phyloP scores from a whole-genome alignment of 1,140 invertebrate genomes.

The Artemia franciscana region DNA sequence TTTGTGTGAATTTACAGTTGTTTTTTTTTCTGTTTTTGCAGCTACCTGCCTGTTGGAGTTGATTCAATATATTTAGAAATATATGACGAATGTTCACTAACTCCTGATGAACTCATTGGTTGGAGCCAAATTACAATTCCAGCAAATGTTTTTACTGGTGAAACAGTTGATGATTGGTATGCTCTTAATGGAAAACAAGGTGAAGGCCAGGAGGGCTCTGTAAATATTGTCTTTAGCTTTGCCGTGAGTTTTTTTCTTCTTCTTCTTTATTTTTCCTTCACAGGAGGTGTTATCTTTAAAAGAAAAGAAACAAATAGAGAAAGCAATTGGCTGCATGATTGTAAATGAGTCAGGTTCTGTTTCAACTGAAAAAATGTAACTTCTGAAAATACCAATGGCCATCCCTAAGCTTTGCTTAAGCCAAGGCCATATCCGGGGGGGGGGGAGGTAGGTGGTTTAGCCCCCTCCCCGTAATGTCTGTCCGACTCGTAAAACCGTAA shows the following conservation, averaged over 20 bases:
- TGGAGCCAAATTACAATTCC: constrained; percentile 73
- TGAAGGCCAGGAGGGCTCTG: constrained; percentile 65
- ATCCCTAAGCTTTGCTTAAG: too few relatives aligned
- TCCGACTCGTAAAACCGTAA: too few relatives aligned
- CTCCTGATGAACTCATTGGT: constrained; percentile 80
- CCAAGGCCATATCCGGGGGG: too few relatives aligned
- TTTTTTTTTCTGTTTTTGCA: constrained; percentile 26
- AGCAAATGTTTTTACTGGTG: constrained; percentile 48
- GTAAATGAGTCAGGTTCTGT: too few relatives aligned
- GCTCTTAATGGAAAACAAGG: constrained; percentile 73
- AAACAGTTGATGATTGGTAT: constrained; percentile 84
- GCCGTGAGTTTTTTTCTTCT: constrained; percentile 29
- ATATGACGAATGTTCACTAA: constrained; percentile 89
- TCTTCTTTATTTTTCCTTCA: neutral
- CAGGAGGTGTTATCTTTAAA: neutral
- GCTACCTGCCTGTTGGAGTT: constrained; percentile 61
- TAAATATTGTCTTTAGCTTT: constrained; percentile 32
- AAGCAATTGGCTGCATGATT: too few relatives aligned
- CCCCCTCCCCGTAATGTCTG: too few relatives aligned
- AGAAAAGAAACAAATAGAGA: too few relatives aligned
- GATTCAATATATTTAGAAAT: constrained; percentile 75
- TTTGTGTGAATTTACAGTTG: too few relatives aligned
- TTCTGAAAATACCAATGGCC: too few relatives aligned
- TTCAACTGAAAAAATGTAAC: too few relatives aligned
- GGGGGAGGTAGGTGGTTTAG: too few relatives aligned